Evolutionary conservation across 2,113 vertebrate genomes (phyloP), one percentile per base, ranked within the genome.

Genomic region (Poeciliopsis prolifica): DNA sequence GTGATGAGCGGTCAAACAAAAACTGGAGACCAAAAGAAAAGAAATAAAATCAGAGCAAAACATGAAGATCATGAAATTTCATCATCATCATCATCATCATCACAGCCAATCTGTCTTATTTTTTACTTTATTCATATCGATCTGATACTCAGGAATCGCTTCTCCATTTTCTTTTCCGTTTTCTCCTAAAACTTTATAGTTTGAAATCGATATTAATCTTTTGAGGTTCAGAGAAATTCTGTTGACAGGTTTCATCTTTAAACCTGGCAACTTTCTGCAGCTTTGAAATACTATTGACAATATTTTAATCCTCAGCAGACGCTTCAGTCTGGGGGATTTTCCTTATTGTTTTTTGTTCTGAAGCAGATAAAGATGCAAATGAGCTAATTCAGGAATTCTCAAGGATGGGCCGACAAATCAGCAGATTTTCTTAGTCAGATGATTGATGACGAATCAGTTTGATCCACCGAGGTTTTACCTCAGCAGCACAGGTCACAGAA

Each of bases 21-120:
- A 58, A 58, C 51, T 9, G 51, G 24, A 8, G 22, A 58, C 22
- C 9, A 58, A 58, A 58, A n/a, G 6, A 1, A 33, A 10, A 10
- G 6, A 12, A 29, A 62, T 7, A 31, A 31, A n/a, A 65, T 13
- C 80, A 77, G 73, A 42, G 65, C 13, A 54, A 1, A 69, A 80
- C 15, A 62, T 64, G 61, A 51, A n/a, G 62, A 54, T n/a, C 29
- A 11, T 65, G 13, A 31, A 65, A 1, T 35, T 1, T 48, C 44
- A 17, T 48, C 44, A 48, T 48, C 26, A 70, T 65, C 73, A 74
- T 33, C 33, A 35, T 26, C 28, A 70, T 65, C 73, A 74, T 9
- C 76, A 64, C 2, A 48, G 4, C 15, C 15, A 19, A 48, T 48
- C 14, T 19, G 44, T 5, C 15, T 19, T 48, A 48, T 19, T 29